Base-by-base conservation (phyloP, 2,888 invertebrate genomes). In the Coelinius sp. region DNA sequence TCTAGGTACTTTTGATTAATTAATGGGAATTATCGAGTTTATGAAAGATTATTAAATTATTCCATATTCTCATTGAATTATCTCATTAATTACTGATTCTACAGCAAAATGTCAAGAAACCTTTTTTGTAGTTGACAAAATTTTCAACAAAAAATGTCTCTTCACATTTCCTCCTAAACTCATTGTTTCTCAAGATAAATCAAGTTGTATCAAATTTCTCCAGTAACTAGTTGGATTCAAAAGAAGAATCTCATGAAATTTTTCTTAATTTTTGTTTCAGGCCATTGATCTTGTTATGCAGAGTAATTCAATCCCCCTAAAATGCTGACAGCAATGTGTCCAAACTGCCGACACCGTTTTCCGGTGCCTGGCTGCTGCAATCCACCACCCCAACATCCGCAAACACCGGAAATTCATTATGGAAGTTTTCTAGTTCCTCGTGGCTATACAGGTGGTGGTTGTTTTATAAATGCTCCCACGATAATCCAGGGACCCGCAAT, bases 311-410 rank as follows among this genome's bases (percentile, higher is more conserved):
- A 62, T 24, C 7, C 5, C 20, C 24, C 38, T 73, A 81, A 72
- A 74, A 86, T 86, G 86, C 78, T 86, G 91, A 91, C 88, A 90
- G 91, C 90, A 85, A 89, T 89, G 88, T 93, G 93, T 86, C 93
- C 93, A 75, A 92, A 92, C 88, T 93, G 93, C 89, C 90, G 91
- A 86, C 92, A 92, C 89, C 91, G 92, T 77, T 91, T 91, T 85
- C 86, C 86, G 85, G 88, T 84, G 22, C 77, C 81, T 5, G 84
- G 84, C 44, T 86, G 85, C 76, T 86, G 85, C 71, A 80, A 77
- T 75, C 79, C 80, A 10, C 73, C 46, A 31, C 62, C 75, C 7
- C 14, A 56, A 38, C n/a, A 24, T 24, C 5, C 41, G 20, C 5
- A 35, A 20, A 24, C 44, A 10, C 35, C 27, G 35, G 52, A 14